phyloP scores from a whole-genome alignment of 2,888 invertebrate genomes.

The Tetanocera ferruginea region DNA sequence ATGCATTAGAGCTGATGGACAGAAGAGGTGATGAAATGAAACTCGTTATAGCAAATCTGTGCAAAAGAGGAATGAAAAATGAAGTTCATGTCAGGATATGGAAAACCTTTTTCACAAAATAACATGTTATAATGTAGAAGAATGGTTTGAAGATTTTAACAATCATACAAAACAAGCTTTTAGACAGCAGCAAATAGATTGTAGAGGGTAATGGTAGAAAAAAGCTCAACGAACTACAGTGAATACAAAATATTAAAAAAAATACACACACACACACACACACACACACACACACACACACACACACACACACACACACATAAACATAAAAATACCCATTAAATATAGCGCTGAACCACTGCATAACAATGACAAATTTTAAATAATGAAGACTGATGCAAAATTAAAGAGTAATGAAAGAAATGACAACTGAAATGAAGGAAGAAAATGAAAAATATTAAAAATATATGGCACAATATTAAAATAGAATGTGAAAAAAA shows the following conservation, averaged over 20 bases:
- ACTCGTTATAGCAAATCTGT: no score
- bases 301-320: not conserved
- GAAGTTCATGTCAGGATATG: no score
- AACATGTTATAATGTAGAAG: not conserved
- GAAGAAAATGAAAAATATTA: not conserved
- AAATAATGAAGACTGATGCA: not conserved
- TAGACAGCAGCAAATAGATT: no score
- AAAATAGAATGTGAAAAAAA: not conserved
- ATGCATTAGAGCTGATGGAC: no score
- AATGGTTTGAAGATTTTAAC: not conserved
- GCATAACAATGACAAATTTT: conserved; percentile 30
- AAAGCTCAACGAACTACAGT: not conserved
- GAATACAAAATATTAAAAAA: no score
- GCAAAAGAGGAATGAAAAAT: no score
- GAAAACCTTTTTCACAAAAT: not conserved
- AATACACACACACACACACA: no score
- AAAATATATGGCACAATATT: not conserved
- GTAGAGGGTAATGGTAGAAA: not conserved
- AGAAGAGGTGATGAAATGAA: no score
- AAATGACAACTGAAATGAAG: not conserved
- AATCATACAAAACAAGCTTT: no score
- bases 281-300: not conserved
- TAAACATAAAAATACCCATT: not conserved
- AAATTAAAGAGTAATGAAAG: not conserved
- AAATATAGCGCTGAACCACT: not conserved